Percentiles rank a stretch among this genome's conserved stretches.
These are phyloP conservation scores for Meles meles DNA, from an alignment of 2,113 vertebrate species.

Conservation along the genomic window DNA sequence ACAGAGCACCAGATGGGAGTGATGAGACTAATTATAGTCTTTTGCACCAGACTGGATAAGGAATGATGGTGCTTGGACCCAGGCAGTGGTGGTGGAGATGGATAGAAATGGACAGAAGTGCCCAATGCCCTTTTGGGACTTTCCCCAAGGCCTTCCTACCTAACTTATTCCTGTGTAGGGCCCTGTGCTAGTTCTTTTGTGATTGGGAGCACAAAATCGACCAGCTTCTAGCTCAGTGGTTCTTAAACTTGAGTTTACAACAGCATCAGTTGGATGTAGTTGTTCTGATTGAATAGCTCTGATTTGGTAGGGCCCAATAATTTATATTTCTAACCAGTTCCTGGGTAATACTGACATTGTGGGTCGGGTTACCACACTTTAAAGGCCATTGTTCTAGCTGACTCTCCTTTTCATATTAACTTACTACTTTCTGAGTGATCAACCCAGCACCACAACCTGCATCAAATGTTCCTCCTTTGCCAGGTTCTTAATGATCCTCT, in stretches of 20 bases:
- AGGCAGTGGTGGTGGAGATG: not conserved
- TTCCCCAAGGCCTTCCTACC: not conserved
- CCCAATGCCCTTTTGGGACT: not conserved
- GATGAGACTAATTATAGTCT: not conserved
- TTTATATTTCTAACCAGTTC: not conserved
- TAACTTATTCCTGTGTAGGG: not conserved
- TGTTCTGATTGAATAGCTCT: not conserved
- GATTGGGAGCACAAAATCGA: not conserved
- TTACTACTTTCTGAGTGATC: not conserved
- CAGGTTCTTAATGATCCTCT: not conserved
- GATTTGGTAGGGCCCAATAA: not conserved
- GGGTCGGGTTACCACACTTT: not conserved
- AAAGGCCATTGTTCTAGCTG: not conserved
- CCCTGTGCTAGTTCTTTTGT: not conserved
- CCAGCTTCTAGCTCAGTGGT: not conserved
- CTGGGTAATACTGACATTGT: not conserved
- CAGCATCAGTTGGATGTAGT: not conserved
- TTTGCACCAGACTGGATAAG: not conserved
- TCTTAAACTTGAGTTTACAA: not conserved
- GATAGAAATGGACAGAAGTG: not conserved
- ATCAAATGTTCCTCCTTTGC: not conserved
- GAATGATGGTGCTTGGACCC: not conserved
- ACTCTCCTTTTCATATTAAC: not conserved
- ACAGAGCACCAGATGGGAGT: not conserved
- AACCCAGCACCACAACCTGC: not conserved